Base-by-base conservation (phyloP, 2,888 invertebrate species). In the Agrochola circellaris region DNA sequence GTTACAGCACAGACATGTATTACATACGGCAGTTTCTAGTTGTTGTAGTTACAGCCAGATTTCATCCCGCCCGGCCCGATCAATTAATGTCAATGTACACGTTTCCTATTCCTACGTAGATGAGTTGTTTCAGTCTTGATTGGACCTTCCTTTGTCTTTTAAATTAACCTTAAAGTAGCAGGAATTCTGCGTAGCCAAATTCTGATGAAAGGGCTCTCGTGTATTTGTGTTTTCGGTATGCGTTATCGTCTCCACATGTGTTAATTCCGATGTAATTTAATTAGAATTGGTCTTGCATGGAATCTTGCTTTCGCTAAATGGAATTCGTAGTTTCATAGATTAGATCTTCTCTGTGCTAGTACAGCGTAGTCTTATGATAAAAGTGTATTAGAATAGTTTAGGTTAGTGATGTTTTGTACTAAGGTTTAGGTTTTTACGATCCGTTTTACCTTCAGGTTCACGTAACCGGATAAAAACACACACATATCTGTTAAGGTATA, bases 21-120 rank as follows among this genome's bases (percentile, higher is more conserved):
- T 45, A n/a, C 64, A 58, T 56, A 76, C 67, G 67, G 38, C 69
- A 73, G 54, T 62, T 74, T 79, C 62, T 60, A 42, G 42, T 56
- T 66, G 54, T 80, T 70, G 73, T 72, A 71, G 78, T 78, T 79
- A 26, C 34, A 75, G 71, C 81, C 76, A 81, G 83, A 83, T 83
- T 77, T 74, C 38, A 81, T 81, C 70, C 60, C 56, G 66, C 30
- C 62, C 42, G 51, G 17, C 61, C 62, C 45, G 34, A 75, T 54
- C 64, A 79, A 85, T 86, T 85, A 74, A 70, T 77, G 76, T 64
- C 61, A 74, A 60, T 77, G 72, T 45, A 65, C 64, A 75, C 34
- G 70, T 86, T 85, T 82, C 72, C 78, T 66, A 58, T 78, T 72
- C 48, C n/a, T 71, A 71, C 73, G 34, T n/a, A 58, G 69, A 76